Conservation (phyloP, 2,797 vertebrate genomes). For the Danionella dracula region DNA sequence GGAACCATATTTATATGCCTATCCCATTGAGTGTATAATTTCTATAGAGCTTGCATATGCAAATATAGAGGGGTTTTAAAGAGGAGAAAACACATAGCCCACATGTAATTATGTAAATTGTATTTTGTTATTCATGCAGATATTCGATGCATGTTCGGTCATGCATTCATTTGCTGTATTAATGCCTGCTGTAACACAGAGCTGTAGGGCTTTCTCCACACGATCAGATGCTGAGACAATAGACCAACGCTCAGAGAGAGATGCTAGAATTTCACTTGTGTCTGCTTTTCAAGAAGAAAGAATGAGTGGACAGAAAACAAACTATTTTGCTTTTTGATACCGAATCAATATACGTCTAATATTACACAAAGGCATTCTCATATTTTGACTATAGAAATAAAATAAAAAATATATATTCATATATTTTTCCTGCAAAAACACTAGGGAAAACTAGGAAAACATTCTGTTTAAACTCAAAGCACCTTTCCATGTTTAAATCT, state of each 20-base stretch:
- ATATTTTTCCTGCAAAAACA: too few relatives aligned
- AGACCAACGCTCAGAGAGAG: slow-evolving; percentile 28
- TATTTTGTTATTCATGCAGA: slow-evolving; percentile 74
- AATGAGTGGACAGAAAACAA: too few relatives aligned
- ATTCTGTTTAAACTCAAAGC: not conserved
- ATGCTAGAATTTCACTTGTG: not conserved
- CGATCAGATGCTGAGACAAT: slow-evolving; percentile 59
- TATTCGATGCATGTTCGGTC: slow-evolving; percentile 69
- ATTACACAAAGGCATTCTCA: too few relatives aligned
- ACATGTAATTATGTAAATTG: slow-evolving; percentile 75
- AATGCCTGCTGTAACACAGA: slow-evolving; percentile 55
- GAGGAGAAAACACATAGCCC: slow-evolving; percentile 67
- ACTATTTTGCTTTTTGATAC: too few relatives aligned
- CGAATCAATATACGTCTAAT: too few relatives aligned
- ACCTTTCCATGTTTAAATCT: not conserved
- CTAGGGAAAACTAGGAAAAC: too few relatives aligned
- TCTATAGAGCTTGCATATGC: slow-evolving; percentile 71
- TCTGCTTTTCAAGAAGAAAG: too few relatives aligned
- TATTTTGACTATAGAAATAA: not conserved
- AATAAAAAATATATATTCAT: too few relatives aligned
- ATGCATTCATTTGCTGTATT: slow-evolving; percentile 75
- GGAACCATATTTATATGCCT: slow-evolving; percentile 71
- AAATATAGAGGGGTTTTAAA: slow-evolving; percentile 61
- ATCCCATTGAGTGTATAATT: slow-evolving; percentile 73
- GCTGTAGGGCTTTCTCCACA: slow-evolving; percentile 55